phyloP scores from a whole-genome alignment of 1,140 invertebrate species.

The Drosophila willistoni region DNA sequence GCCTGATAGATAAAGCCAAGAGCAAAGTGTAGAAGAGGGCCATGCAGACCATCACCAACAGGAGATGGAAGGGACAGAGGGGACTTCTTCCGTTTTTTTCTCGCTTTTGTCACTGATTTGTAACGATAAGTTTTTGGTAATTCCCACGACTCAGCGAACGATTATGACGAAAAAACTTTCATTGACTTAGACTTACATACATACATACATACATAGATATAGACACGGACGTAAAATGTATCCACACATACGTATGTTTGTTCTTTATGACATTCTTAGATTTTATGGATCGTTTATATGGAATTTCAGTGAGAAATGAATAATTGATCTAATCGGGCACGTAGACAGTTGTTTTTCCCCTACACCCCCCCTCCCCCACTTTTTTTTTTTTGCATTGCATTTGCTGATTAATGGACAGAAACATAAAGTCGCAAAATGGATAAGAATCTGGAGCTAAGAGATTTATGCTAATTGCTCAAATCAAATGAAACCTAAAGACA shows the following conservation, averaged over 20 bases:
- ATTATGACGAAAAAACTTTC: slow-evolving; percentile 11
- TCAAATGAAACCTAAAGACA: slow-evolving; percentile 45
- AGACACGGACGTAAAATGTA: background rate
- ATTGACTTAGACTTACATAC: background rate
- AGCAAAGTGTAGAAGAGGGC: background rate
- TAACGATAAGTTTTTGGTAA: slow-evolving; percentile 33
- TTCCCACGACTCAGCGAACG: slow-evolving; percentile 66
- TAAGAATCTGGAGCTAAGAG: slow-evolving; percentile 60
- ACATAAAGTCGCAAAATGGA: slow-evolving; percentile 63
- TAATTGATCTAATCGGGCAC: slow-evolving; percentile 68
- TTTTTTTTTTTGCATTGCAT: slow-evolving; percentile 27
- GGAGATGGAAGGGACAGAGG: slow-evolving; percentile 1
- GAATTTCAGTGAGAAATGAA: slow-evolving; percentile 40
- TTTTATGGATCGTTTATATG: slow-evolving; percentile 10
- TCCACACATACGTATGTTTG: slow-evolving; percentile 4
- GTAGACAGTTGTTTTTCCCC: slow-evolving; percentile 43
- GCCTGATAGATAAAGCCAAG: slow-evolving; percentile 10
- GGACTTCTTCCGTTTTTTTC: slow-evolving; percentile 72
- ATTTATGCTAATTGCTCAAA: slow-evolving; percentile 44
- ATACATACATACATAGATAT: background rate
- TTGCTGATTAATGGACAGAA: slow-evolving; percentile 70
- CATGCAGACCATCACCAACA: background rate
- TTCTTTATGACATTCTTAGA: slow-evolving; percentile 3
- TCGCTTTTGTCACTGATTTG: slow-evolving; percentile 31
- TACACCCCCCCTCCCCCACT: background rate